Evolutionary conservation across 2,888 invertebrate genomes (phyloP), one percentile per base, ranked within the genome.

Genomic region (Polietes domitor): DNA sequence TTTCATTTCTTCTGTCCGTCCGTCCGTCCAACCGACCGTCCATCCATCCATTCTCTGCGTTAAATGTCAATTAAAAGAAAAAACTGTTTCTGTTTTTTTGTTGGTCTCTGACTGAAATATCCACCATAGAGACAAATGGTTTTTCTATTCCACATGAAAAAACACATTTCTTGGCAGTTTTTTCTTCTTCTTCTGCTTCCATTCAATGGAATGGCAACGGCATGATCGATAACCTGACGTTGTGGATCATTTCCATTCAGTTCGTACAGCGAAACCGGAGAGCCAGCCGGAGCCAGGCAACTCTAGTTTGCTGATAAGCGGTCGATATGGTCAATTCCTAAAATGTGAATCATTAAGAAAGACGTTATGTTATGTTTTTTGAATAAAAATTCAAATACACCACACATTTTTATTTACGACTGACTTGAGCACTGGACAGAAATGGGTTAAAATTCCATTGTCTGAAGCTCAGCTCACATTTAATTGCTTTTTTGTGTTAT

Each of bases 61-160:
- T 65, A n/a, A 65, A 65, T 65, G 65, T 41, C 65, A 65, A 65
- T 41, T 37, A 65, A 65, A 65, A 65, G 19, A 19, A 28, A 47
- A 47, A 47, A 47, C 47, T n/a, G 47, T 47, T 47, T 47, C n/a
- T n/a, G 47, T 47, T 47, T 41, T 41, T 2, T 9, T 12, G 15
- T 41, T 41, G 9, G 47, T 1, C n/a, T 21, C 53, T 1, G 21
- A 4, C n/a, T 47, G 47, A n/a, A 47, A 47, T 47, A n/a, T 47
- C 47, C 47, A 47, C 6, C n/a, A n/a, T n/a, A n/a, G n/a, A 47
- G 47, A n/a, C 47, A 47, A 47, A 47, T 47, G 47, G 47, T 47
- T 47, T 47, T 47, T 47, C 47, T 47, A 47, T 47, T n/a, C 47
- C 7, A 47, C n/a, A 58, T 26, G 2, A 58, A 58, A 17, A 24